Percentiles rank a stretch among this genome's conserved stretches.
phyloP scores from a whole-genome alignment of 2,888 invertebrate species.

The Caenorhabditis macrosperma region DNA sequence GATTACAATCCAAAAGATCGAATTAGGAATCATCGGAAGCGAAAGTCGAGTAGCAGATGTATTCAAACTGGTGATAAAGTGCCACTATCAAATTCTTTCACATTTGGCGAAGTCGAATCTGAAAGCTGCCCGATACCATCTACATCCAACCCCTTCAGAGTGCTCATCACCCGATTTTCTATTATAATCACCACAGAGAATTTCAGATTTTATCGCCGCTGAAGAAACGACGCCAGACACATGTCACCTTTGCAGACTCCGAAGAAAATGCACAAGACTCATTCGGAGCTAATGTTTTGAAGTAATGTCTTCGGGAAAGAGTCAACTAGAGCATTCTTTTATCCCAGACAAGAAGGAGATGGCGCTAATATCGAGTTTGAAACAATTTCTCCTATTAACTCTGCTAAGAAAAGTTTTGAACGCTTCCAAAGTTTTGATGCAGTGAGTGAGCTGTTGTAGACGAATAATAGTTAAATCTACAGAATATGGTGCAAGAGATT shows the following conservation, averaged over 20 bases:
- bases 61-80: neutral
- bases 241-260: slow-evolving; percentile 33
- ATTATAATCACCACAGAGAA: neutral
- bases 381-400: no score
- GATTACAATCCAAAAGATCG: slow-evolving; percentile 53
- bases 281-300: slow-evolving; percentile 23
- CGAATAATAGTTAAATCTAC: neutral
- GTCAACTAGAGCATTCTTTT: no score
- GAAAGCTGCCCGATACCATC: slow-evolving; percentile 52
- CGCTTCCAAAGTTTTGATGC: slow-evolving; percentile 50
- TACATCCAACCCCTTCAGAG: slow-evolving; percentile 44
- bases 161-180: neutral
- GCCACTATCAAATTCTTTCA: neutral
- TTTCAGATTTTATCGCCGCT: slow-evolving; percentile 47
- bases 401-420: slow-evolving; percentile 15
- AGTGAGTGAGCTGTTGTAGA: neutral
- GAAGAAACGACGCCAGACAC: slow-evolving; percentile 39
- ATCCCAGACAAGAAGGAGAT: no score
- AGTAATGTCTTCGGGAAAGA: slow-evolving; percentile 1
- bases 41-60: slow-evolving; percentile 45
- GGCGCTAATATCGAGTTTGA: no score
- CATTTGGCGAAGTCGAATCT: slow-evolving; percentile 5
- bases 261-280: slow-evolving; percentile 49
- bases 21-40: slow-evolving; percentile 41
- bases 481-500: slow-evolving; percentile 34